A percentile compares a stretch with the other conserved stretches of the same genome.
These are phyloP conservation scores for Taurulus bubalis DNA, from an alignment of 2,113 vertebrate species.

Conservation along the genomic window DNA sequence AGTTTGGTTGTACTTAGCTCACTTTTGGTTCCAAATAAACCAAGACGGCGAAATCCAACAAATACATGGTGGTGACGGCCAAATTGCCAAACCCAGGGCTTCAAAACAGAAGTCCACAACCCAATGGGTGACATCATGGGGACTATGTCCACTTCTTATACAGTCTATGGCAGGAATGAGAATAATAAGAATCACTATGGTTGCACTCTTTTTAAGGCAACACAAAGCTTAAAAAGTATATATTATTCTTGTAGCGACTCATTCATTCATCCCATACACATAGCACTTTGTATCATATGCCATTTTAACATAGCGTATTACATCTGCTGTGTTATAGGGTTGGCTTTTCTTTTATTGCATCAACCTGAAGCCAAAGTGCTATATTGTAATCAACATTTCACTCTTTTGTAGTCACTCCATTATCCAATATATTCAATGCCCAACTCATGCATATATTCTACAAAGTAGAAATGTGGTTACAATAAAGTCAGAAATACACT, in stretches of 20 bases:
- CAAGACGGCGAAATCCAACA: no score
- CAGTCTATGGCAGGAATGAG: no score
- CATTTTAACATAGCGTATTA: not conserved
- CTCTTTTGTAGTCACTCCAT: constrained; percentile 2
- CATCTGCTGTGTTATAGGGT: not conserved
- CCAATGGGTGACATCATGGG: no score
- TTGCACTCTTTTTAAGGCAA: no score
- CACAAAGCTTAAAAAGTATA: no score
- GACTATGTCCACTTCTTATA: no score
- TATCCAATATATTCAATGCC: constrained; percentile 7
- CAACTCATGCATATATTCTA: not conserved
- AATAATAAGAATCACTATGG: not conserved
- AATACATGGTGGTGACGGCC: no score
- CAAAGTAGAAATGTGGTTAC: not conserved
- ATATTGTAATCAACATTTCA: not conserved
- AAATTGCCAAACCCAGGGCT: no score
- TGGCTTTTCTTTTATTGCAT: not conserved
- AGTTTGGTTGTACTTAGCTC: no score
- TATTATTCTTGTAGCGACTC: no score
- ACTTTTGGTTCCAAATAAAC: no score
- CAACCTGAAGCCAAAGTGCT: constrained; percentile 8
- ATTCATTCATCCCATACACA: not conserved
- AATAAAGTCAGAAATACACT: constrained; percentile 20
- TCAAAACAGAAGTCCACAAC: no score
- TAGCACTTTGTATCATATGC: not conserved